Evolutionary conservation across 1,140 invertebrate species (phyloP).

Genomic region (Drosophila leontia): DNA sequence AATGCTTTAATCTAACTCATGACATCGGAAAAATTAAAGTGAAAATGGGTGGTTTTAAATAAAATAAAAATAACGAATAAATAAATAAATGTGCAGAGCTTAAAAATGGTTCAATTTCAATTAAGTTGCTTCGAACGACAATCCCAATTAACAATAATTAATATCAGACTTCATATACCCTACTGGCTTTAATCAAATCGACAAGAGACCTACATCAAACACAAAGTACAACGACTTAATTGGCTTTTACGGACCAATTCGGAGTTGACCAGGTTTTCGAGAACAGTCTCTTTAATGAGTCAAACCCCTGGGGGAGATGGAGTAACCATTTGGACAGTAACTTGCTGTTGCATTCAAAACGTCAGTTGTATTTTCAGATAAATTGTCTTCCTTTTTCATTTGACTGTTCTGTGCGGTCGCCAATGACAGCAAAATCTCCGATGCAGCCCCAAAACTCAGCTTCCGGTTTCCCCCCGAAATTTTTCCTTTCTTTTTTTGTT

Average conservation of each 20-base stretch:
- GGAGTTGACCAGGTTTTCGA: neutral
- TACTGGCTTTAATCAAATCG: neutral
- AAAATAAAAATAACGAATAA: neutral
- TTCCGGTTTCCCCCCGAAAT: conserved; percentile 10
- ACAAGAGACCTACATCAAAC: neutral
- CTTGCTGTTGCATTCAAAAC: conserved; percentile 34
- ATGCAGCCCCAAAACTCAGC: conserved; percentile 14
- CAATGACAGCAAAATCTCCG: conserved; percentile 54
- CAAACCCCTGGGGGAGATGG: too few species aligned
- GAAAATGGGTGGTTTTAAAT: neutral
- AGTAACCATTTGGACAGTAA: conserved; percentile 16
- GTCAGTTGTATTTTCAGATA: conserved; percentile 31
- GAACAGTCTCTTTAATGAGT: conserved; percentile 13
- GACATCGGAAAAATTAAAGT: neutral
- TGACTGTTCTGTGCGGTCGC: conserved; percentile 11
- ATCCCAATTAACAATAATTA: neutral
- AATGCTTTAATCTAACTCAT: conserved; percentile 16
- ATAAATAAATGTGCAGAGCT: too few species aligned
- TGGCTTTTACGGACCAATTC: conserved; percentile 1
- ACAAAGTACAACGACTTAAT: neutral
- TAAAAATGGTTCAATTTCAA: neutral
- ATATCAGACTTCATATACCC: neutral
- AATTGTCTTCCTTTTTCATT: conserved; percentile 15
- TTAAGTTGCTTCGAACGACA: neutral
- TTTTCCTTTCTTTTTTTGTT: neutral